Base-by-base conservation (phyloP, 2,113 vertebrate genomes). In the Arenaria interpres region DNA sequence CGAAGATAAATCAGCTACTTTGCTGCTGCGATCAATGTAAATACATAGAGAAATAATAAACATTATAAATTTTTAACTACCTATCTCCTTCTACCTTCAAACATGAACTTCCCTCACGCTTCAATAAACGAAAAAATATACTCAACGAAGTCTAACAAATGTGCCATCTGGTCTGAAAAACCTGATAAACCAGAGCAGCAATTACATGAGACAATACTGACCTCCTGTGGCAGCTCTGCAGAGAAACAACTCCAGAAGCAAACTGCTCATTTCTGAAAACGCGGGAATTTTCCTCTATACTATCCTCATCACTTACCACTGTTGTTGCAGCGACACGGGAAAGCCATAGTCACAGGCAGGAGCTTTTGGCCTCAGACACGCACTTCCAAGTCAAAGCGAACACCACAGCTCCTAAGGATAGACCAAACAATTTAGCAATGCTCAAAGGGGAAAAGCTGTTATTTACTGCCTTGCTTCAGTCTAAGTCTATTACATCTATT, bases 101-200 rank as follows among this genome's bases (percentile, higher is more conserved):
- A 97, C 82, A 78, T 56, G 90, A 96, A 97, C 97, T 95, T 97
- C 85, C 75, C 97, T 53, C 95, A 83, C 76, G 94, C 83, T 97
- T 97, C 96, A 94, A 92, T 96, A 97, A 95, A 94, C 45, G 56
- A 79, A 96, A 77, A 96, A 96, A 96, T 71, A 80, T 35, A 91
- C 76, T 69, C 93, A 96, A 56, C 71, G 94, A 97, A 98, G 94
- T 90, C 94, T 96, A 96, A 96, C 95, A 96, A 97, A 96, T 71
- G 67, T 25, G 56, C 95, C 96, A 95, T 96, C 96, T 97, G 95
- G 66, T 97, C 67, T 9, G 35, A 43, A 32, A 56, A 16, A 57
- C 19, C 41, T 22, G 88, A 56, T 24, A 41, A 43, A 30, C 24
- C 24, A 27, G 16, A 30, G 46, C 30, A 19, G 8, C 43, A 63